phyloP scores from a whole-genome alignment of 2,888 invertebrate species.

The Pollenia labialis region DNA sequence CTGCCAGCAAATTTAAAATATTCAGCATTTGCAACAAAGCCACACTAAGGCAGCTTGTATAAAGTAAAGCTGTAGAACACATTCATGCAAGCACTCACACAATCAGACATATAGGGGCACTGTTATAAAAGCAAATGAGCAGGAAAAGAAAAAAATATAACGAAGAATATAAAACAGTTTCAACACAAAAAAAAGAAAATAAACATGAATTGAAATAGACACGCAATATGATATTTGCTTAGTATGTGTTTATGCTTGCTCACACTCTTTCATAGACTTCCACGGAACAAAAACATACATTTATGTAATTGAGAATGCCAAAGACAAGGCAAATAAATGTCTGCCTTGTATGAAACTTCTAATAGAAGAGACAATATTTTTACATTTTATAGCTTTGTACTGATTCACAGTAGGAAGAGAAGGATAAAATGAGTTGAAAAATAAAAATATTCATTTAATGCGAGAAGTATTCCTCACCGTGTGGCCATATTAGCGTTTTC shows the following conservation, averaged over 20 bases:
- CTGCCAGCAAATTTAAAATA: conserved; percentile 5
- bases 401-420: background rate
- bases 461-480: too few species aligned
- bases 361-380: conserved; percentile 4
- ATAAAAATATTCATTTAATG: too few species aligned
- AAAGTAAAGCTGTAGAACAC: conserved; percentile 26
- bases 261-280: background rate
- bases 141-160: conserved; percentile 40
- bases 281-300: background rate
- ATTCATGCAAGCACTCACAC: background rate
- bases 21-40: background rate
- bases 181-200: conserved; percentile 53
- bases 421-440: background rate
- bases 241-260: conserved; percentile 18
- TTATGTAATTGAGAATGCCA: background rate
- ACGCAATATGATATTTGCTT: conserved; percentile 55
- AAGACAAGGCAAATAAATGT: conserved; percentile 34
- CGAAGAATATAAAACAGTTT: conserved; percentile 17
- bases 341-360: background rate
- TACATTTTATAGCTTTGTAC: background rate
- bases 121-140: conserved; percentile 59
- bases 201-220: conserved; percentile 61
- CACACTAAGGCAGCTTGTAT: conserved; percentile 20
- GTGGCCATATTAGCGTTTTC: too few species aligned
- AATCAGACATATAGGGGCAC: conserved; percentile 7